Evolutionary conservation across 1,140 invertebrate species (phyloP), one percentile per base, ranked within the genome.

Genomic region (Adelges cooleyi): DNA sequence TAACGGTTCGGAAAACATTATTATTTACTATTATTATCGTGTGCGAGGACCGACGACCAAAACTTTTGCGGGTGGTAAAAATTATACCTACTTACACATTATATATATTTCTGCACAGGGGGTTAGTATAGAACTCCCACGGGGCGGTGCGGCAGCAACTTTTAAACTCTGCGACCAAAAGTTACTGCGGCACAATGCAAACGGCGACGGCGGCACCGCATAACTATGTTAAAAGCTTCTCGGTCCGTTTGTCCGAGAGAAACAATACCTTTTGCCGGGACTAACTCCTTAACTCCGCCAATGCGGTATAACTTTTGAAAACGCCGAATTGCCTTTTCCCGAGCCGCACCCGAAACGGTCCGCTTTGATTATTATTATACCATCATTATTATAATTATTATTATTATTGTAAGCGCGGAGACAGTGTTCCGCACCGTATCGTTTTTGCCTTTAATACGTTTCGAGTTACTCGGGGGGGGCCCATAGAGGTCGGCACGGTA

Each of bases 191-290:
- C 11, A 33, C 29, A 33, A 33, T 33, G 29, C 11, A 33, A 6
- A 11, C 11, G 11, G 29, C 22, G 22, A 20, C 9, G 23, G n/a
- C 40, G 4, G 29, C 29, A 33, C 11, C 42, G 40, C 54, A 59
- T 56, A 56, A 27, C 53, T 17, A 25, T 56, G 27, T 62, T 48
- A 62, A 62, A 62, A 29, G 56, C 25, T 62, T 62, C 40, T 40
- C 56, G 56, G 56, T 62, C 56, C 56, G 56, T 62, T 62, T 33
- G 56, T 62, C 56, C 42, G 10, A 22, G 27, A 17, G 40, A 33
- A 44, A 59, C 54, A 46, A 59, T 20, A 59, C 54, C 42, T 59
- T 59, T 59, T 46, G 38, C 18, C 54, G 54, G n/a, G 10, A 22
- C 29, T 20, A 33, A 46, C 23, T 27, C 54, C 40, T 59, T 46